phyloP scores from a whole-genome alignment of 1,140 invertebrate species.

The Chionoecetes opilio region DNA sequence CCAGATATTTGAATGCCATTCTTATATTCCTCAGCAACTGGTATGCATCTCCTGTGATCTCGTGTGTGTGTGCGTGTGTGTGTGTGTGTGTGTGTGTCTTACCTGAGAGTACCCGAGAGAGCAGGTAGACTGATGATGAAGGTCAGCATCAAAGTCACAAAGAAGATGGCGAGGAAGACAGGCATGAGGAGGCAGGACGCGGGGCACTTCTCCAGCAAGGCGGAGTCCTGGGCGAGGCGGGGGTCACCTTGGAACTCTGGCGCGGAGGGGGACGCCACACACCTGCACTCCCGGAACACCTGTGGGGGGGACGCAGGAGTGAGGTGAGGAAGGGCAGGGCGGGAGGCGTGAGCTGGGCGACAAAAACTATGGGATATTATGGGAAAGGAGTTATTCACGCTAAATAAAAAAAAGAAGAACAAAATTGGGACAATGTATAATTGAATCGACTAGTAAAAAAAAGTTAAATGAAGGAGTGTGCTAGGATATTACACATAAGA shows the following conservation, averaged over 20 bases:
- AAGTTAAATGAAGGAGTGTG: too few species aligned
- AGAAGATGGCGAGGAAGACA: conserved; percentile 88
- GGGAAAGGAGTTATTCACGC: too few species aligned
- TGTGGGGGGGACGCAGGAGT: background rate
- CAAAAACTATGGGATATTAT: too few species aligned
- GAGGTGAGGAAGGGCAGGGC: background rate
- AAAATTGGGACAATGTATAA: too few species aligned
- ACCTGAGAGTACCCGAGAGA: conserved; percentile 90
- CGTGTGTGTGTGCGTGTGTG: background rate
- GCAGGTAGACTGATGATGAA: conserved; percentile 92
- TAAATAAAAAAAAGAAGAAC: too few species aligned
- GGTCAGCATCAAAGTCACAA: conserved; percentile 90
- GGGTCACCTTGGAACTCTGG: background rate
- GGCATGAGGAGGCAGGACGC: conserved; percentile 88
- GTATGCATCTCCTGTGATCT: too few species aligned
- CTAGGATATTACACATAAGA: too few species aligned
- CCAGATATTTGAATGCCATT: too few species aligned
- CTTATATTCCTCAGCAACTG: too few species aligned
- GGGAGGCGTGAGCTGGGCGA: too few species aligned
- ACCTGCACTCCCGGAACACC: conserved; percentile 77
- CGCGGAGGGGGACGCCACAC: conserved; percentile 41
- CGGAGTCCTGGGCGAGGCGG: conserved; percentile 82
- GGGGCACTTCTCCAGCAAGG: conserved; percentile 87
- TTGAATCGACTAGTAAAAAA: too few species aligned
- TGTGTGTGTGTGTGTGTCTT: conserved; percentile 73